Percentiles rank a stretch among this genome's conserved stretches.
Evolutionary conservation across 2,888 invertebrate genomes (phyloP).

Genomic region (Rotaria macrura): DNA sequence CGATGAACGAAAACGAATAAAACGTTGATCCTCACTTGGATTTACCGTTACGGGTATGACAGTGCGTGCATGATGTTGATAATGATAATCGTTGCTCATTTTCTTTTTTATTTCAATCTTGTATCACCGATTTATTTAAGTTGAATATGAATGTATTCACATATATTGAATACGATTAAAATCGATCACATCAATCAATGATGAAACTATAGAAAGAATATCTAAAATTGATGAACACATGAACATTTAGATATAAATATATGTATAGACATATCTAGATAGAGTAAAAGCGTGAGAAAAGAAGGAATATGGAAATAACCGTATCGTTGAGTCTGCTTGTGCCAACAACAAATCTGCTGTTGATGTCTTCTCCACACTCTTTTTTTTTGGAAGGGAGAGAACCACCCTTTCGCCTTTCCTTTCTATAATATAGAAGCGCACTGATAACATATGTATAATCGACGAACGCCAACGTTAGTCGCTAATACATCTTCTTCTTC

Average conservation of each 20-base stretch:
- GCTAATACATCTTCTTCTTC: background rate
- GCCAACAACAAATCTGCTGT: background rate
- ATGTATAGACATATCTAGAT: background rate
- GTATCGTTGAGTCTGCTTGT: background rate
- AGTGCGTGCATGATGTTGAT: background rate
- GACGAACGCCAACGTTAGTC: background rate
- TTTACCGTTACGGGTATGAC: constrained; percentile 20
- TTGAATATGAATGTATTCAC: background rate
- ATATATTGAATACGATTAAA: background rate
- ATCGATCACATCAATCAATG: background rate
- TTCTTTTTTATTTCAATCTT: background rate
- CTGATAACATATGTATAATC: constrained; percentile 8
- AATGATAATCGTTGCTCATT: background rate
- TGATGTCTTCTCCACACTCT: background rate
- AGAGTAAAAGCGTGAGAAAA: background rate
- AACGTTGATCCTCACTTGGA: constrained; percentile 21
- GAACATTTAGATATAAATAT: background rate
- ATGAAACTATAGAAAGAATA: background rate
- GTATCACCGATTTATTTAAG: background rate
- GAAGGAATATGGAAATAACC: background rate
- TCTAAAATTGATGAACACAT: constrained; percentile 8
- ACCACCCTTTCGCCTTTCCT: background rate
- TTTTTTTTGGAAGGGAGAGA: background rate
- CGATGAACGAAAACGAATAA: constrained; percentile 11
- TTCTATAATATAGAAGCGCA: background rate